Evolutionary conservation across 2,113 vertebrate species (phyloP), one percentile per base, ranked within the genome.

Genomic region (Puntigrus tetrazona): DNA sequence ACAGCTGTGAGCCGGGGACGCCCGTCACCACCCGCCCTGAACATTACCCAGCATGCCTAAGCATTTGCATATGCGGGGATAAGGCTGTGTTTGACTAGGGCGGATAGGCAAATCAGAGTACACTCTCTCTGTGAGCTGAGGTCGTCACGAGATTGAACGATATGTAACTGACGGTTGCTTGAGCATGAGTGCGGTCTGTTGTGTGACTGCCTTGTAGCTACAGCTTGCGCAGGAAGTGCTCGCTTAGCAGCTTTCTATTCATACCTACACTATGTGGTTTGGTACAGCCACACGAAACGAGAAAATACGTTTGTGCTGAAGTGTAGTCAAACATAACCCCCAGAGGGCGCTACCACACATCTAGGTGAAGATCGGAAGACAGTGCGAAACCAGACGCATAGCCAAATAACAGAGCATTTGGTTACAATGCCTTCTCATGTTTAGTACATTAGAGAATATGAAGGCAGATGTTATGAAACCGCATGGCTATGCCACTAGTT

Each of bases 231-330:
- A 52, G 50, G 76, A 82, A 86, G 81, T 75, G 77, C 84, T 85
- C 74, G 78, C 79, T 88, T 47, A 73, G 52, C 76, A 63, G 45
- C 75, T 74, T 90, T 86, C 87, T 87, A 86, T 78, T 88, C 82
- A 76, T 70, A 50, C 47, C 73, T 52, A 59, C 43, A 18, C 34
- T 67, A 31, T 65, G 65, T 55, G 69, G 86, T 55, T 76, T 20
- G 41, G 55, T 36, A 52, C 22, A 72, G n/a, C 55, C 52, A 1
- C 27, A 34, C 47, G 22, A 76, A 76, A 76, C 1, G 2, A 57
- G 34, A 57, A 57, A 57, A 83, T 52, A 43, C 75, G 69, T 7
- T 55, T 22, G 41, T 38, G 27, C 70, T 31, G 16, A n/a, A 83
- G 13, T 65, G 73, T 59, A 25, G 38, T 10, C 61, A 77, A 69